phyloP scores from a whole-genome alignment of 2,113 vertebrate genomes.

The Colaptes auratus region DNA sequence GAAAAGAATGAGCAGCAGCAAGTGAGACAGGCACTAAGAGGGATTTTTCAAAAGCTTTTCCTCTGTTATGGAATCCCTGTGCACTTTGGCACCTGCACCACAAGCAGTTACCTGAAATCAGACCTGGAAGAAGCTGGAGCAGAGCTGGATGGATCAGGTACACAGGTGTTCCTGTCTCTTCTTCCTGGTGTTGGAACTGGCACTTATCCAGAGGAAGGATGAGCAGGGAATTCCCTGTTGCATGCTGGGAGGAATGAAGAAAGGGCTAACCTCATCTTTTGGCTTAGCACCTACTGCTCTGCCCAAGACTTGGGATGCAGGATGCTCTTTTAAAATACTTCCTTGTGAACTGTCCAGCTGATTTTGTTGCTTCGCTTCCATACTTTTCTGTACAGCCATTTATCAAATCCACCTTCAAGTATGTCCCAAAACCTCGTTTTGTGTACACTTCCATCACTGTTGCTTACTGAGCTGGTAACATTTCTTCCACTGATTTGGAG shows the following conservation, averaged over 20 bases:
- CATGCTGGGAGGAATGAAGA: neutral
- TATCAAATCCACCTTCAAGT: neutral
- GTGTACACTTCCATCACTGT: neutral
- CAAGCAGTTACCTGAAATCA: neutral
- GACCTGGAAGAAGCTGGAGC: neutral
- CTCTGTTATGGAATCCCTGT: neutral
- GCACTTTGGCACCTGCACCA: neutral
- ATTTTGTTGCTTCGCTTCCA: neutral
- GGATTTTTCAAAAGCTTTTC: neutral
- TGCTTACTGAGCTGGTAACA: neutral
- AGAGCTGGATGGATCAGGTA: neutral
- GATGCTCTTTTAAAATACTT: neutral
- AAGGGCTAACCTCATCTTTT: neutral
- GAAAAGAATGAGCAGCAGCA: neutral
- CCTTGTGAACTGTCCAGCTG: neutral
- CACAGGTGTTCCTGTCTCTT: accelerated
- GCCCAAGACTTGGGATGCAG: neutral
- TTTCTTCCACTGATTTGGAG: neutral
- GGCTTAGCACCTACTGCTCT: neutral
- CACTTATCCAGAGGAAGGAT: neutral
- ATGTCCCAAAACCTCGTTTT: neutral
- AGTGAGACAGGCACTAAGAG: accelerated
- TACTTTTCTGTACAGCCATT: neutral
- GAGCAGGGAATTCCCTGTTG: neutral
- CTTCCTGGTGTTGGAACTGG: neutral